phyloP scores from a whole-genome alignment of 2,113 vertebrate genomes.

The Haemorhous mexicanus region DNA sequence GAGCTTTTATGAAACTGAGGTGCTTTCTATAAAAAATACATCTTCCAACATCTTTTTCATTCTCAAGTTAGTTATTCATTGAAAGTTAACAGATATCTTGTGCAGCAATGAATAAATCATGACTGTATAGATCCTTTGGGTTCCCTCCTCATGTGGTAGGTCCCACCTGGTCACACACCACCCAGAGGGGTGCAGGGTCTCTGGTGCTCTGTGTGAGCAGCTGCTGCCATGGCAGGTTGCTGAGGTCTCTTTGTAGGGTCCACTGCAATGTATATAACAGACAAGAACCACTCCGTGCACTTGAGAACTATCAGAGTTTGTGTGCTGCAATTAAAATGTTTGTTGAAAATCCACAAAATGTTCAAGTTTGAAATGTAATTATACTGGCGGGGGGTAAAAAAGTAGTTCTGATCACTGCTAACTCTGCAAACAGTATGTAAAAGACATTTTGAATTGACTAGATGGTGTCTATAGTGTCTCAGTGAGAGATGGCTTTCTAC shows the following conservation, averaged over 20 bases:
- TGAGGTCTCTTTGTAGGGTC: neutral
- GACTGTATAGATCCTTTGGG: accelerated
- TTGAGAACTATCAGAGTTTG: neutral
- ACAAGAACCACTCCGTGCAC: neutral
- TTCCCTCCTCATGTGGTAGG: neutral
- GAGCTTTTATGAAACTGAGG: accelerated
- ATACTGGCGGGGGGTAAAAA: neutral
- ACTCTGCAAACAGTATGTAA: neutral
- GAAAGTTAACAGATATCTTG: neutral
- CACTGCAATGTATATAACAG: neutral
- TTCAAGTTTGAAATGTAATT: neutral
- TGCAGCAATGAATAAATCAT: neutral
- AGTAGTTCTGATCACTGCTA: neutral
- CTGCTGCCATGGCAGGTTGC: accelerated
- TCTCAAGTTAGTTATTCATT: neutral
- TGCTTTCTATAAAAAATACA: neutral
- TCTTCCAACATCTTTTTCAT: neutral
- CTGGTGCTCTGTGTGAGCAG: neutral
- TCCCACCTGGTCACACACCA: neutral
- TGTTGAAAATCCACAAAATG: neutral
- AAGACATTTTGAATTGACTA: neutral
- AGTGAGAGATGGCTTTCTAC: constrained; percentile 14
- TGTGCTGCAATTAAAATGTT: neutral
- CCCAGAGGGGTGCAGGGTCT: neutral
- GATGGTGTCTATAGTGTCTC: constrained; percentile 13